Evolutionary conservation across 2,797 vertebrate species (phyloP), one percentile per base, ranked within the genome.

Genomic region (Enteromius viviparus): DNA sequence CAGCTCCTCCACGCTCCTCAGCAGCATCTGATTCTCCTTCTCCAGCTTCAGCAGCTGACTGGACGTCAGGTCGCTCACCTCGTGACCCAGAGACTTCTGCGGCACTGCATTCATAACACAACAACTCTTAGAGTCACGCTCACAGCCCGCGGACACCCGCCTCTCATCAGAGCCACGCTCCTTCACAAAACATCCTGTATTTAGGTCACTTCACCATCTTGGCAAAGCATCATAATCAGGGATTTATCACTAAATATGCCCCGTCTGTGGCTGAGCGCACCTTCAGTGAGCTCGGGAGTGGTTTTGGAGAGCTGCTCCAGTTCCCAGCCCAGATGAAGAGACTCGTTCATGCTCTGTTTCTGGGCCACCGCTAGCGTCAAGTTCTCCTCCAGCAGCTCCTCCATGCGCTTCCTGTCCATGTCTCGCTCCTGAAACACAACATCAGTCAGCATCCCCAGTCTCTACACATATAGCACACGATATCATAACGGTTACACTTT

Each of bases 311-410:
- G 96, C 88, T 99, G 98, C 85, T 99, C 98, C 82, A 99, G 93
- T 87, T 99, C 98, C 98, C 98, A 99, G 87, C 98, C 98, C 80
- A 99, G 94, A 90, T 99, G 98, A 88, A 99, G 90, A 4, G 97
- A 99, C 89, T 99, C 98, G 68, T 99, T 97, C 98, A 99, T 99
- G 88, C 98, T 99, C 91, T 98, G 98, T 83, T 99, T 99, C 93
- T 99, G 98, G 80, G 97, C 97, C 97, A 99, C 97, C 94, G 98
- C 98, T 11, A 99, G 92, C 51, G 96, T 95, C 90, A 99, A 96
- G 86, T 99, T 99, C 95, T 99, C 98, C 92, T 99, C 98, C 94
- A 98, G 88, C 80, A 99, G 93, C 90, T 99, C 98, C 87, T 99
- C 97, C 89, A 99, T 96, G 32, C 96, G 97, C 89, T 97, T 99